phyloP scores from a whole-genome alignment of 2,113 vertebrate genomes.

The Elephantulus edwardii region DNA sequence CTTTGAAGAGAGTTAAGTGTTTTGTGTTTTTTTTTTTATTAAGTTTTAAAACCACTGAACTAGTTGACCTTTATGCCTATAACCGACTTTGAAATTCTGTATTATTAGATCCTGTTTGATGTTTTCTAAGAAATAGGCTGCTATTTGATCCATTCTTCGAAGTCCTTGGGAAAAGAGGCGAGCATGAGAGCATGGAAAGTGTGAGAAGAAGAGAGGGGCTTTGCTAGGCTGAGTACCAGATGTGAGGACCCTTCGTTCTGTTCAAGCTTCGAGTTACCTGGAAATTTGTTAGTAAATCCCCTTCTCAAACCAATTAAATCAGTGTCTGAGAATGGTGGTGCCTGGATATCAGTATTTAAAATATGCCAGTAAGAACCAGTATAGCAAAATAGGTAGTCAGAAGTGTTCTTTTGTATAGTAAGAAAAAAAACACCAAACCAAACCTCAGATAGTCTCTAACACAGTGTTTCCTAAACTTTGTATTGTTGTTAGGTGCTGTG shows the following conservation, averaged over 20 bases:
- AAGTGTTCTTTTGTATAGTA: neutral
- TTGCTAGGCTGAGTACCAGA: neutral
- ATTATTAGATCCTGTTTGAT: constrained; percentile 27
- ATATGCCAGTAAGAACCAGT: neutral
- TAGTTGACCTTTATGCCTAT: constrained; percentile 51
- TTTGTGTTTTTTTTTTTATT: neutral
- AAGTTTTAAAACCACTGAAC: neutral
- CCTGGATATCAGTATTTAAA: neutral
- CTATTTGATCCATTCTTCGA: neutral
- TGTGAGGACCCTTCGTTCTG: neutral
- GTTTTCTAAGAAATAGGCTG: constrained; percentile 54
- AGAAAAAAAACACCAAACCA: neutral
- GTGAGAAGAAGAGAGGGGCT: neutral
- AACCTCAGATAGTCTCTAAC: neutral
- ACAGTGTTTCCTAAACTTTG: neutral
- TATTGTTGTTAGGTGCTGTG: too few relatives aligned
- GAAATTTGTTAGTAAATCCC: neutral
- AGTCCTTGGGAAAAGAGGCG: neutral
- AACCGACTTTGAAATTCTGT: constrained; percentile 29
- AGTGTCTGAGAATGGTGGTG: neutral
- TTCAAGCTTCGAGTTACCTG: neutral
- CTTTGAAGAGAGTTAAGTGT: constrained; percentile 49
- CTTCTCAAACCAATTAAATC: neutral
- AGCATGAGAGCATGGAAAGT: neutral
- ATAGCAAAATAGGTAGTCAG: neutral